These are phyloP conservation scores for Vultur gryphus DNA, from an alignment of 2,797 vertebrate species.

Conservation along the genomic window DNA sequence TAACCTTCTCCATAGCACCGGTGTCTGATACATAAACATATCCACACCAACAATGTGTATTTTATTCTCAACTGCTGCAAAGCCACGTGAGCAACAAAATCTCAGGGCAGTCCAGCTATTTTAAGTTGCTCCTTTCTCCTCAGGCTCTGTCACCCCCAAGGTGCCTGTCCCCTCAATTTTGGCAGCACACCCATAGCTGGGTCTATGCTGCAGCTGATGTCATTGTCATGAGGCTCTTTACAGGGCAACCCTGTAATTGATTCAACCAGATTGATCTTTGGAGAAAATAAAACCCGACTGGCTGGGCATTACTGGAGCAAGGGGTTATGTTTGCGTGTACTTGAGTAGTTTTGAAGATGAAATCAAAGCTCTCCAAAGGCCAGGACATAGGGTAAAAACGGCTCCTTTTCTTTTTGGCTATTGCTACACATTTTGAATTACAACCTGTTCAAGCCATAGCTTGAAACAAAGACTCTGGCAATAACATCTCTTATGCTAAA, in stretches of 20 bases:
- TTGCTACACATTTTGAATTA: not conserved
- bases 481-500: not conserved
- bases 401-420: not conserved
- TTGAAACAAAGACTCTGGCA: not conserved
- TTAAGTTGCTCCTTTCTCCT: not conserved
- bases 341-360: not conserved
- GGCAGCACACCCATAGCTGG: not conserved
- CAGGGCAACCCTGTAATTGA: not conserved
- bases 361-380: not conserved
- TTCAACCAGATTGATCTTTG: not conserved
- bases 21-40: fast-evolving
- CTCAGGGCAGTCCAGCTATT: not conserved
- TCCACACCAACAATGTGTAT: fast-evolving
- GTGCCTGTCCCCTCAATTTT: not conserved
- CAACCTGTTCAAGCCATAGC: not conserved
- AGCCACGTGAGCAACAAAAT: not conserved
- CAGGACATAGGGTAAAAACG: fast-evolving
- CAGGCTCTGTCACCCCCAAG: not conserved
- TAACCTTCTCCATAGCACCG: not conserved
- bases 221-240: not conserved
- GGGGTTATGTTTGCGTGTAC: not conserved
- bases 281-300: not conserved
- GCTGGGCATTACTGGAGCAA: not conserved
- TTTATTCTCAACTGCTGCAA: too few relatives aligned
- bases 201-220: not conserved